Evolutionary conservation across 1,140 invertebrate species (phyloP).

Genomic region (Solenopsis fugax): DNA sequence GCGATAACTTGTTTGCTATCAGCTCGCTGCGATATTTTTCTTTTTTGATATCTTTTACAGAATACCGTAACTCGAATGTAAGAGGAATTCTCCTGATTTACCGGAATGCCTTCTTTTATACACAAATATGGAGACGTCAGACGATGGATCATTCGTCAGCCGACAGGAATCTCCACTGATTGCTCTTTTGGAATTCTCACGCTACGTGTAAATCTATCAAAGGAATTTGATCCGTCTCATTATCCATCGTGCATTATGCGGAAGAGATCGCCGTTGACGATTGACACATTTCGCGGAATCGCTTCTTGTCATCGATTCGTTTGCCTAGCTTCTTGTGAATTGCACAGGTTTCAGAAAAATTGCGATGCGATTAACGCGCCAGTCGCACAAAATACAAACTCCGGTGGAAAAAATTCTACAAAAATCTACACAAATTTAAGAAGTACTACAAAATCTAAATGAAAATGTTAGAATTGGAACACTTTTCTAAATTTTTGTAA

Average conservation of each 20-base stretch:
- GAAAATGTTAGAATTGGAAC: too few relatives aligned
- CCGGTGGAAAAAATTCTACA: too few relatives aligned
- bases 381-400: neutral
- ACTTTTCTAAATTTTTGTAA: too few relatives aligned
- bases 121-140: constrained; percentile 35
- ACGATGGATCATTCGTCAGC: constrained; percentile 34
- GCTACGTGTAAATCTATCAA: constrained; percentile 20
- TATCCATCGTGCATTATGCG: neutral
- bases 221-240: constrained; percentile 41
- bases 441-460: too few relatives aligned
- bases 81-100: neutral
- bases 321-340: constrained; percentile 2
- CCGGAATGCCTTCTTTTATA: neutral
- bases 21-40: neutral
- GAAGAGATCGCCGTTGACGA: constrained; percentile 11
- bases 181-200: constrained; percentile 50
- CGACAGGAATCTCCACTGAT: constrained; percentile 24
- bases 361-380: neutral
- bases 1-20: constrained; percentile 21
- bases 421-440: too few relatives aligned
- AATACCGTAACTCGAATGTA: neutral
- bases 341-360: neutral
- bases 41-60: neutral
- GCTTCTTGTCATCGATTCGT: neutral
- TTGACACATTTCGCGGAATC: constrained; percentile 24